Conservation (phyloP, 2,888 invertebrate species). For the Eupithecia dodoneata region DNA sequence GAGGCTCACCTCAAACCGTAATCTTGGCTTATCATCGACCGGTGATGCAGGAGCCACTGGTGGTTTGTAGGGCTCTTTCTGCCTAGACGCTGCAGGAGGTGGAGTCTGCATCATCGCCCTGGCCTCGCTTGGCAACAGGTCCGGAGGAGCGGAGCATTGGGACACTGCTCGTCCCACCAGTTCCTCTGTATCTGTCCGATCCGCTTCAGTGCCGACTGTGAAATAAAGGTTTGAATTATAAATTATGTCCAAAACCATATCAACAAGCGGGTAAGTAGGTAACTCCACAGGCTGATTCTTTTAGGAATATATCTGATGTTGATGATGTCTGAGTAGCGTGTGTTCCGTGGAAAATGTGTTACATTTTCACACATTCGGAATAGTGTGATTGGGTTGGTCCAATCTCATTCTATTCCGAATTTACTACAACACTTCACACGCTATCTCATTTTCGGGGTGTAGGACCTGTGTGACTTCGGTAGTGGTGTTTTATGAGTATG, state of each 20-base stretch:
- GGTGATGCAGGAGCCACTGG: conserved; percentile 50
- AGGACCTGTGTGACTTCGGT: not conserved
- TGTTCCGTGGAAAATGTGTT: not conserved
- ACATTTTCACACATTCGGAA: not conserved
- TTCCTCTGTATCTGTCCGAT: conserved; percentile 89
- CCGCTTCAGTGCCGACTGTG: conserved; percentile 85
- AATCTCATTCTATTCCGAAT: not conserved
- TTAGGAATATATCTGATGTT: not conserved
- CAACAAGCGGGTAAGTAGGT: not conserved
- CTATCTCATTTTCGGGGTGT: not conserved
- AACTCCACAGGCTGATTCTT: not conserved
- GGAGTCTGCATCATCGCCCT: conserved; percentile 76
- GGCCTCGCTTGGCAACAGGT: conserved; percentile 84
- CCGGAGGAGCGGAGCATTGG: conserved; percentile 86
- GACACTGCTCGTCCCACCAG: conserved; percentile 86
- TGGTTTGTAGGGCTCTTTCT: conserved; percentile 52
- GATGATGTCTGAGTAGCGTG: not conserved
- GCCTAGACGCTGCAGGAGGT: conserved; percentile 48
- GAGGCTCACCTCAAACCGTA: conserved; percentile 73
- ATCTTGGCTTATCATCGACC: conserved; percentile 69
- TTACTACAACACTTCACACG: not conserved
- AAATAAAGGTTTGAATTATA: conserved; percentile 41
- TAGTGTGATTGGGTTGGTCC: no score
- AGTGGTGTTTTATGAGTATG: not conserved
- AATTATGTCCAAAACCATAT: not conserved